Base-by-base conservation (phyloP, 2,113 vertebrate species). In the Neomonachus schauinslandi region DNA sequence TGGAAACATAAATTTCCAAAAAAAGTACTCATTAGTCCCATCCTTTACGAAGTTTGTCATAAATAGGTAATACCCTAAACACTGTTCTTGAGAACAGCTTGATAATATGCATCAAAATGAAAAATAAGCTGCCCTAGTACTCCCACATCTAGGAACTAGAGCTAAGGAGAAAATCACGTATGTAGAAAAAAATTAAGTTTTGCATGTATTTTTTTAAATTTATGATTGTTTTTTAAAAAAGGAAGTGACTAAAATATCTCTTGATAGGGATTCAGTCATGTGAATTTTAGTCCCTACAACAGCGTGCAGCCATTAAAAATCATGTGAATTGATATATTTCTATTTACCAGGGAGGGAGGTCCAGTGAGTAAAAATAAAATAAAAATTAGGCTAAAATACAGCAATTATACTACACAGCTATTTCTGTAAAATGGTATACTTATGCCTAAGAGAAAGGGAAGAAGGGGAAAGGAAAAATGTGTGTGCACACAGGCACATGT, bases 21-120 rank as follows among this genome's bases (percentile, higher is more conserved):
- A n/a, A 87, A 89, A 36, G 80, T 39, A 51, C 9, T 89, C 86
- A 24, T 63, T 13, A 77, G 65, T 31, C 97, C 36, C 36, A 65
- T 63, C 33, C 26, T 82, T 92, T 46, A 95, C 8, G 81, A 76
- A 83, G 36, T 86, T 49, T 96, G 19, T 61, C 46, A 72, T 59
- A 93, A 84, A 84, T 9, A 31, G 16, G 19, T 65, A 85, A 79
- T 53, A 72, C 2, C 61, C 51, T 46, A 61, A 93, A 51, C 36
- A 85, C 31, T 80, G 13, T 92, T 71, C 42, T 59, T 79, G 59
- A 94, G 36, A 85, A 63, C 0, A 82, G 21, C 57, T 69, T 71
- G 51, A 55, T 69, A 94, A 61, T 65, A 86, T 42, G 36, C 36
- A 71, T 72, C 51, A 82, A 95, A 96, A 67, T 72, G 28, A 94